Base-by-base conservation (phyloP, 2,888 invertebrate genomes). In the Scotopteryx bipunctaria region DNA sequence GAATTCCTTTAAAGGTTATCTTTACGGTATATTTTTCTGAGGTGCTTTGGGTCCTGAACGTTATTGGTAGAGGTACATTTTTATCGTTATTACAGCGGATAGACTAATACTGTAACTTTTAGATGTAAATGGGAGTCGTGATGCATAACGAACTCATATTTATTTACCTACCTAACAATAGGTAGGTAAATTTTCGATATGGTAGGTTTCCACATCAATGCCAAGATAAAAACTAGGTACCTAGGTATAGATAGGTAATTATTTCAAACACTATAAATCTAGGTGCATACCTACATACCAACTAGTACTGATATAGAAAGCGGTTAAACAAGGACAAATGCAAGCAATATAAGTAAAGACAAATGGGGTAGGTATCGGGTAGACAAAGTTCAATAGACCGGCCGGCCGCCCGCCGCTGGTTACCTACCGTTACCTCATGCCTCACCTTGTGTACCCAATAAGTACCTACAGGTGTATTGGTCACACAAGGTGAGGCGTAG, bases 1-100 rank as follows among this genome's bases (percentile, higher is more conserved):
- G 40, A 54, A 54, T 54, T 44, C 27, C 40, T 48, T 36, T 33
- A 43, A 43, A 48, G 47, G 43, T 44, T 48, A 43, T 48, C 52
- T 46, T 44, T 37, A 50, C 37, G 25, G 36, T 49, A 37, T 43
- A 49, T 49, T 43, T 43, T 49, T 49, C 49, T 43, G 37, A 43
- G 49, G 42, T 37, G 42, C 41, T 48, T 48, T 48, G 41, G 21
- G 41, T 42, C 48, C 21, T 43, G 23, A 49, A 49, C 37, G 49
- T 42, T 49, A 43, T 43, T 41, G 42, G 48, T 33, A 27, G 11
- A 36, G 19, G 29, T 35, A 33, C 16, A 13, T 25, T 25, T 40
- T 36, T 48, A 48, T 42, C 27, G 41, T 42, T 48, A 36, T 35
- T 36, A 36, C 41, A 21, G 9, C 11, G 35, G 17, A 33, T 29